phyloP scores from a whole-genome alignment of 1,140 invertebrate species.

The Conus ventricosus region DNA sequence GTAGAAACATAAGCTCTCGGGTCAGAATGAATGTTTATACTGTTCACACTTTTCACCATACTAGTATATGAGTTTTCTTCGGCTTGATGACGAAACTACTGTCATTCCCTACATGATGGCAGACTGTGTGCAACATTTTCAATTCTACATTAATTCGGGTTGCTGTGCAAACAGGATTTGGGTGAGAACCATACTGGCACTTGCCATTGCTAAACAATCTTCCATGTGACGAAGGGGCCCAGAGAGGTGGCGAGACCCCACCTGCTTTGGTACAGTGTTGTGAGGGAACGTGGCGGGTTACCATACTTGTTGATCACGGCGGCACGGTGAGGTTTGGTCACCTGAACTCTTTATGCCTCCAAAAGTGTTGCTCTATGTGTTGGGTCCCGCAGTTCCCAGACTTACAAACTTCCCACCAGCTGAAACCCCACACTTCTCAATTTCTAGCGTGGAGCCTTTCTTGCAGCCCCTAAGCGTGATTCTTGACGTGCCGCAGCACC shows the following conservation, averaged over 20 bases:
- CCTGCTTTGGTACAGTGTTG: not conserved
- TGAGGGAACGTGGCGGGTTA: not conserved
- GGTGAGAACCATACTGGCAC: not conserved
- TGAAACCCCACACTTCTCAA: slow-evolving; percentile 38
- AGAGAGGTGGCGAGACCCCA: not conserved
- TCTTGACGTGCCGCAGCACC: slow-evolving; percentile 30
- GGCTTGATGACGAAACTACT: not conserved
- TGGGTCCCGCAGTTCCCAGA: not conserved
- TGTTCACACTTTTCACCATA: not conserved
- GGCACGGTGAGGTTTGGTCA: slow-evolving; percentile 2
- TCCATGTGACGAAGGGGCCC: not conserved
- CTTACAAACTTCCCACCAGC: not conserved
- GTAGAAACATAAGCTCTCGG: not conserved
- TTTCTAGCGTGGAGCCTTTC: slow-evolving; percentile 44
- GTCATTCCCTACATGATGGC: not conserved
- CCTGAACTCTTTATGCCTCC: not conserved
- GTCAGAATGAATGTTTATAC: not conserved
- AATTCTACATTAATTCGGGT: slow-evolving; percentile 5
- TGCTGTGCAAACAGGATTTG: slow-evolving; percentile 12
- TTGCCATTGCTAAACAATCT: not conserved
- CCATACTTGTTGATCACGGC: not conserved
- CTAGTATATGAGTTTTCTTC: not conserved
- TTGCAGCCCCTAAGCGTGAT: slow-evolving; percentile 39
- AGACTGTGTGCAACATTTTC: not conserved
- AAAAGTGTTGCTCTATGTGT: not conserved